These are phyloP conservation scores for Sarcophaga bullata DNA, from an alignment of 1,140 invertebrate genomes.

Conservation along the genomic window DNA sequence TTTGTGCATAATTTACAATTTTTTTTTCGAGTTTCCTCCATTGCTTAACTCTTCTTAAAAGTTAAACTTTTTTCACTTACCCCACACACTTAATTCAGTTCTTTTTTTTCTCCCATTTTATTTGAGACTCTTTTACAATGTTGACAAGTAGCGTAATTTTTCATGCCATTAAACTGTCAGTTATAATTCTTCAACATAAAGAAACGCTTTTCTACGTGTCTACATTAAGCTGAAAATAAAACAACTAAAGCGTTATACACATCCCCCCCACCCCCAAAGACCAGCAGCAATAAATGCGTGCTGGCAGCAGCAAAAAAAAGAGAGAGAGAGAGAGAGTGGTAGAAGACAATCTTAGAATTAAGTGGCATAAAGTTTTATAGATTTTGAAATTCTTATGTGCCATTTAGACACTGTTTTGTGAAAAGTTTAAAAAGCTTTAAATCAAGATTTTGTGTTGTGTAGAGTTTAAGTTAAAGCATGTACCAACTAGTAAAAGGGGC, in stretches of 20 bases:
- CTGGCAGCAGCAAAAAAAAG: neutral
- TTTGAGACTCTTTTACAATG: too few relatives aligned
- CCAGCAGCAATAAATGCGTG: conserved; percentile 19
- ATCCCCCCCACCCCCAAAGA: too few relatives aligned
- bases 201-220: conserved; percentile 37
- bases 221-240: neutral
- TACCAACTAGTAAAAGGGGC: too few relatives aligned
- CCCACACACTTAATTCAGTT: too few relatives aligned
- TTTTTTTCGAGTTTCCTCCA: neutral
- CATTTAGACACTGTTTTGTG: neutral
- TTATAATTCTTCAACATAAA: conserved; percentile 42
- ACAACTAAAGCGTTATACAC: neutral
- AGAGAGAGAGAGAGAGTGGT: neutral
- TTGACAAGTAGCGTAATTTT: conserved; percentile 46
- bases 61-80: neutral
- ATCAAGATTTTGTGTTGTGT: neutral
- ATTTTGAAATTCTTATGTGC: conserved; percentile 12
- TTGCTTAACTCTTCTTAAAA: conserved; percentile 10
- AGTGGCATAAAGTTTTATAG: conserved; percentile 34
- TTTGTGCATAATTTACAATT: neutral
- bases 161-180: conserved; percentile 47
- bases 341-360: neutral
- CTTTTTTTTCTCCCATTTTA: conserved; percentile 36
- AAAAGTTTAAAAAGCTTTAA: conserved; percentile 19
- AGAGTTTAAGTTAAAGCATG: too few relatives aligned